A percentile compares a stretch with the other conserved stretches of the same genome.
phyloP scores from a whole-genome alignment of 2,888 invertebrate genomes.

The Diachrysia chrysitis region DNA sequence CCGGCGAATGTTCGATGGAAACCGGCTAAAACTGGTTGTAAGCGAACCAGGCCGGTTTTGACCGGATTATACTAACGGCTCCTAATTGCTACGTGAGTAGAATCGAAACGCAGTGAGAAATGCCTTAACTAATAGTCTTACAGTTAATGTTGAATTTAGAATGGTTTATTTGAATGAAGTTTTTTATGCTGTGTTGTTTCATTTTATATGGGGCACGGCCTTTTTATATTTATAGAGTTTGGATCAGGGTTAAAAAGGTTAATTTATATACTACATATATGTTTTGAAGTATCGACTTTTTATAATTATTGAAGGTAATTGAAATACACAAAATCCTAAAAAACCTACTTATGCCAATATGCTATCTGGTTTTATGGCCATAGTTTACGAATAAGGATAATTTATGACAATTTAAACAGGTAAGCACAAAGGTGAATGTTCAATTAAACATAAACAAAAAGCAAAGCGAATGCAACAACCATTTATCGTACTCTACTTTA shows the following conservation, averaged over 20 bases:
- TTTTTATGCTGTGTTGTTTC: constrained; percentile 44
- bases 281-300: too few species aligned
- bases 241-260: constrained; percentile 13
- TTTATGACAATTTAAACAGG: too few species aligned
- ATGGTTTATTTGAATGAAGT: constrained; percentile 57
- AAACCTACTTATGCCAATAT: too few species aligned
- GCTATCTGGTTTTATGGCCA: too few species aligned
- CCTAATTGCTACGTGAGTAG: constrained; percentile 84
- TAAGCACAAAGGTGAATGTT: too few species aligned
- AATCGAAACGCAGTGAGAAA: constrained; percentile 68
- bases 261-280: too few species aligned
- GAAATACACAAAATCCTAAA: too few species aligned
- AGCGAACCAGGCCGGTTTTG: constrained; percentile 47
- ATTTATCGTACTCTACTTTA: neutral
- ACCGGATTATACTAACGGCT: constrained; percentile 78
- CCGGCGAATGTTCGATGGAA: constrained; percentile 66
- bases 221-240: constrained; percentile 24
- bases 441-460: neutral
- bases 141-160: constrained; percentile 61
- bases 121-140: constrained; percentile 60
- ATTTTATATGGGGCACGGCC: constrained; percentile 19
- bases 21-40: constrained; percentile 65
- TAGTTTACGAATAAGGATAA: too few species aligned
- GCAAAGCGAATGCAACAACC: neutral
- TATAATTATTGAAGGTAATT: too few species aligned